These are phyloP conservation scores for Cotesia chilonis DNA, from an alignment of 1,140 invertebrate genomes.

Conservation along the genomic window DNA sequence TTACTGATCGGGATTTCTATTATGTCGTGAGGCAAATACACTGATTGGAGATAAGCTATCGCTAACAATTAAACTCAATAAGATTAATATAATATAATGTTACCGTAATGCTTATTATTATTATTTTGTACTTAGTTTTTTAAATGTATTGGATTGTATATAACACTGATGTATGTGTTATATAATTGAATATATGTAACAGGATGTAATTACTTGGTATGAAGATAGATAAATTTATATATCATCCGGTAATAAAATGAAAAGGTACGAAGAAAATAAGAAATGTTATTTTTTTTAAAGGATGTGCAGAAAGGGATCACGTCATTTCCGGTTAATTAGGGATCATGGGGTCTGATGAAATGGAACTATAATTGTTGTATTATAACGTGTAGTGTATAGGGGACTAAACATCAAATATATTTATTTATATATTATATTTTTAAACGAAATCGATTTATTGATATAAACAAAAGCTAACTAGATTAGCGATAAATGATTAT, in stretches of 20 bases:
- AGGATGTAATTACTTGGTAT: conserved; percentile 1
- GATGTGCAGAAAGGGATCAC: conserved; percentile 34
- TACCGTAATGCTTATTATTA: background rate
- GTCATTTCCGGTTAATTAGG: conserved; percentile 58
- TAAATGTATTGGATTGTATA: background rate
- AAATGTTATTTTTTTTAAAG: conserved; percentile 1
- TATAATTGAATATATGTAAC: too few relatives aligned
- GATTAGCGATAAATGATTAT: too few relatives aligned
- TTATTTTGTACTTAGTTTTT: background rate
- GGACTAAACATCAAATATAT: background rate
- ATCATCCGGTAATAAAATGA: background rate
- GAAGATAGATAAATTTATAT: background rate
- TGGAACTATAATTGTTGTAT: conserved; percentile 9
- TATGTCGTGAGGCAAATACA: background rate
- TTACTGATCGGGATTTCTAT: background rate
- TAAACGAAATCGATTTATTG: background rate
- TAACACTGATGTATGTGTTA: background rate
- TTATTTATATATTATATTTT: background rate
- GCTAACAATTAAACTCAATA: background rate
- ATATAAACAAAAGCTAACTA: too few relatives aligned
- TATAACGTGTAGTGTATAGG: background rate
- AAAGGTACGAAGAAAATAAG: conserved; percentile 1
- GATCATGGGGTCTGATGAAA: conserved; percentile 44
- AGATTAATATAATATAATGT: background rate
- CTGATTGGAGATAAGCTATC: conserved; percentile 25